A percentile compares a stretch with the other conserved stretches of the same genome.
Evolutionary conservation across 2,888 invertebrate species (phyloP).

Genomic region (Orthosia cruda): DNA sequence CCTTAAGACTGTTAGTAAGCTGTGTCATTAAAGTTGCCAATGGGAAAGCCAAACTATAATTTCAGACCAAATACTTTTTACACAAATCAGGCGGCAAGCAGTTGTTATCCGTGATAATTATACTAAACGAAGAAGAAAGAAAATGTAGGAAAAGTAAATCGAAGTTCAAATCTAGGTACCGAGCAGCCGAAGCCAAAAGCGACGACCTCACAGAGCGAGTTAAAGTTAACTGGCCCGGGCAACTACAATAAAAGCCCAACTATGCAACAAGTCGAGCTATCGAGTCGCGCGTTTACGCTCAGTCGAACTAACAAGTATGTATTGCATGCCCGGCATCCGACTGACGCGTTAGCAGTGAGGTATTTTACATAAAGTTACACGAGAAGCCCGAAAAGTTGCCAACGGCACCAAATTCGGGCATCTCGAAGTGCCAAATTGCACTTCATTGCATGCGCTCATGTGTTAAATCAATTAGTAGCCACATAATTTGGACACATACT

Average conservation of each 20-base stretch:
- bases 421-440: neutral
- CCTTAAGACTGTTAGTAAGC: no score
- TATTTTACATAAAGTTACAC: neutral
- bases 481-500: neutral
- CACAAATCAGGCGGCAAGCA: no score
- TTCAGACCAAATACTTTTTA: no score
- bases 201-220: neutral
- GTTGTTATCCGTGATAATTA: no score
- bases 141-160: neutral
- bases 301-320: constrained; percentile 2
- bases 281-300: neutral
- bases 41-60: no score
- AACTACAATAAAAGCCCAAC: neutral
- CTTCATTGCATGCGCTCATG: neutral
- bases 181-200: neutral
- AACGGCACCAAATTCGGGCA: no score
- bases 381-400: constrained; percentile 13
- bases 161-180: neutral
- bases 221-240: constrained; percentile 1
- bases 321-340: constrained; percentile 9
- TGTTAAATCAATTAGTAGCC: neutral
- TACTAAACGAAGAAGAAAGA: no score
- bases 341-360: neutral
- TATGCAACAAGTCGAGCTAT: constrained; percentile 14
- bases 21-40: no score